Evolutionary conservation across 2,113 vertebrate genomes (phyloP), one percentile per base, ranked within the genome.

Genomic region (Mirounga angustirostris): DNA sequence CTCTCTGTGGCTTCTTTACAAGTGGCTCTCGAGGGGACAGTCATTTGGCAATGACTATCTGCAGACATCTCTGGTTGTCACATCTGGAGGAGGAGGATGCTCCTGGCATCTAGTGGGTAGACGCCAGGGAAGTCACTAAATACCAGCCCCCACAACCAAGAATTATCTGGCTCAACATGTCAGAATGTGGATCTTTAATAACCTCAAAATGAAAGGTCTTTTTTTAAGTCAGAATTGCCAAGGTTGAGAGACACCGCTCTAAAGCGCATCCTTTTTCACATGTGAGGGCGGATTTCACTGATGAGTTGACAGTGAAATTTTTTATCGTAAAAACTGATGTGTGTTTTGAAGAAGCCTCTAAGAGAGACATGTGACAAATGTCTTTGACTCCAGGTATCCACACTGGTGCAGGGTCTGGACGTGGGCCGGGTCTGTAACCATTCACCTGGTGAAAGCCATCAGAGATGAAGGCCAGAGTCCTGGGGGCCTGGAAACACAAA

Each of bases 371-470:
- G 2, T 30, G n/a, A 54, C 28, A 59, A 52, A 96, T 12, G 19
- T 50, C 89, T 87, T 78, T 10, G 3, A 78, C 63, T 7, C 9
- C 54, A 63, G 52, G 63, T 12, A 21, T 22, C 40, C 63, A 50
- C 7, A 6, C 22, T 2, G 28, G 11, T 1, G 1, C 11, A 5
- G 28, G 63, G 30, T n/a, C 58, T 52, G 40, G 18, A 19, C 15
- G 3, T 0, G 0, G 43, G 52, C 63, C 78, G 54, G 7, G 16
- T 13, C 3, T 3, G 4, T 1, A 18, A 13, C 11, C 21, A 5
- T 16, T 58, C 19, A 21, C 30, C 73, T n/a, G 43, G 22, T 24
- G 50, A 69, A 74, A 61, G 61, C 3, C 0, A 52, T 8, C 58
- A 79, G 10, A 52, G 43, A 79, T 46, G 16, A 52, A 69, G 43